phyloP scores from a whole-genome alignment of 1,140 invertebrate species.

The Helicoverpa armigera region DNA sequence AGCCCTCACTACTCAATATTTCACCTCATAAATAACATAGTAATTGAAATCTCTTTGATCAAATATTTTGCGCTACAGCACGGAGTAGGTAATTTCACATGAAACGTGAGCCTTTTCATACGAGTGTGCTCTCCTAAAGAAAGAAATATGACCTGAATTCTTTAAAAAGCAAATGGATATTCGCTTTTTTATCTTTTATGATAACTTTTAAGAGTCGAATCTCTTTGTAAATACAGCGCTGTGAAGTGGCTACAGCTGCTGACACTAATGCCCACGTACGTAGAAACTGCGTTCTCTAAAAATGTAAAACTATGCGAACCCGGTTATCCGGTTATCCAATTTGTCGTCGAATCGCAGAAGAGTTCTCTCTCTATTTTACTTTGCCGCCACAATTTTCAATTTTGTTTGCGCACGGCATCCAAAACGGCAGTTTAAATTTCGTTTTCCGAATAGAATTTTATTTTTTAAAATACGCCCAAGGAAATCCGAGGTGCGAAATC shows the following conservation, averaged over 20 bases:
- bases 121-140: neutral
- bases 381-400: constrained; percentile 46
- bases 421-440: constrained; percentile 62
- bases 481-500: constrained; percentile 65
- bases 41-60: neutral
- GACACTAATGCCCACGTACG: constrained; percentile 6
- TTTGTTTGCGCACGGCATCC: constrained; percentile 45
- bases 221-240: neutral
- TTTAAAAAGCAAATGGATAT: constrained; percentile 12
- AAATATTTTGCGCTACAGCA: neutral
- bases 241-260: neutral
- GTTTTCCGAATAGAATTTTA: constrained; percentile 58
- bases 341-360: constrained; percentile 28
- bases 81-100: neutral
- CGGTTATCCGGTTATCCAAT: constrained; percentile 37
- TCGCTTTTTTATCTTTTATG: neutral
- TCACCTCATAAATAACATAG: neutral
- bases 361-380: constrained; percentile 35
- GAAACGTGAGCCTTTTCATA: neutral
- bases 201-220: constrained; percentile 7
- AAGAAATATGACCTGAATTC: constrained; percentile 1
- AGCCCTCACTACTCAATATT: neutral
- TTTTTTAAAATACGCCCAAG: constrained; percentile 58
- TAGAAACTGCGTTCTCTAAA: constrained; percentile 18
- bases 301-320: constrained; percentile 43